These are phyloP conservation scores for Sardinella longiceps DNA, from an alignment of 2,797 vertebrate species.

Conservation along the genomic window DNA sequence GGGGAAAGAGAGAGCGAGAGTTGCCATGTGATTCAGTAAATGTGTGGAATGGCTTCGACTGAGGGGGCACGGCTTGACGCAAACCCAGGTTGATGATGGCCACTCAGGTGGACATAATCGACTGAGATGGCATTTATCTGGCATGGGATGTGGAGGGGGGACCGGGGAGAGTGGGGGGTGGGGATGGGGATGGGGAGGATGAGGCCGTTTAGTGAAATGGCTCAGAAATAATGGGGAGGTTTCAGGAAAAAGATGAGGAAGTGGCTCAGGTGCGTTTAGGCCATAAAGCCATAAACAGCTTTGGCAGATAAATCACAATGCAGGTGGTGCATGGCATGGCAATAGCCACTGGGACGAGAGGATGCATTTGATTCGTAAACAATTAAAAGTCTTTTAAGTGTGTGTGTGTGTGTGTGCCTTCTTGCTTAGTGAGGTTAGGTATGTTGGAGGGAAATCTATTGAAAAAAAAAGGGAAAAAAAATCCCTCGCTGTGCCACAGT, in stretches of 20 bases:
- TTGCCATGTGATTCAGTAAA: slow-evolving; percentile 9
- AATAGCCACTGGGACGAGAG: slow-evolving; percentile 35
- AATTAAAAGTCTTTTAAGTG: neutral
- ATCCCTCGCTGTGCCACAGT: neutral
- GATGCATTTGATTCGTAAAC: slow-evolving; percentile 45
- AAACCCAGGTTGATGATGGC: slow-evolving; percentile 58
- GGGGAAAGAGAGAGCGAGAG: slow-evolving; percentile 45
- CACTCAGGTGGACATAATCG: slow-evolving; percentile 65
- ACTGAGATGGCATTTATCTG: slow-evolving; percentile 63
- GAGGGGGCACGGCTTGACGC: slow-evolving; percentile 55
- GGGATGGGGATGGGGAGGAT: slow-evolving; percentile 64
- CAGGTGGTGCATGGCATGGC: slow-evolving; percentile 40
- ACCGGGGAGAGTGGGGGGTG: slow-evolving; percentile 45
- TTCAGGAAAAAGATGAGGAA: slow-evolving; percentile 63
- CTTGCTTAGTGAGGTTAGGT: neutral
- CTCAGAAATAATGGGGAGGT: slow-evolving; percentile 77
- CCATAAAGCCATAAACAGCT: slow-evolving; percentile 70
- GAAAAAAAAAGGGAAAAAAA: too few species aligned
- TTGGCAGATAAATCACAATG: slow-evolving; percentile 49
- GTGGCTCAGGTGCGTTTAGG: slow-evolving; percentile 39
- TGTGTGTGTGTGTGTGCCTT: slow-evolving; percentile 23
- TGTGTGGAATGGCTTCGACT: neutral
- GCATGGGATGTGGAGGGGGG: neutral
- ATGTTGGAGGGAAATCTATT: neutral
- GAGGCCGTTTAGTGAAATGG: slow-evolving; percentile 79